Evolutionary conservation across 1,140 invertebrate species (phyloP).

Genomic region (Eupristina koningsbergeri): DNA sequence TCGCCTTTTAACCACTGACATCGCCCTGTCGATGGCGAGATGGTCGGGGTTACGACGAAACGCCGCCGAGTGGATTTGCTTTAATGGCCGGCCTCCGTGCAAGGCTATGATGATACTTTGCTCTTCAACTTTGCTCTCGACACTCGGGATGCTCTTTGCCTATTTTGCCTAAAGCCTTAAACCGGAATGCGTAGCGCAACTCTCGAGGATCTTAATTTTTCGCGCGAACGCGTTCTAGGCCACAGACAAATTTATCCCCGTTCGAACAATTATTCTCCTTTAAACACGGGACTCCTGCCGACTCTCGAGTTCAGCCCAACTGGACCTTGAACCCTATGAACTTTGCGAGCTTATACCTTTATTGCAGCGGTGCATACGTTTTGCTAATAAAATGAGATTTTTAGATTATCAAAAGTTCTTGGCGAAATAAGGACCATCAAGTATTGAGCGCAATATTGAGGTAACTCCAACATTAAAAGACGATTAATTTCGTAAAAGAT

Average conservation of each 20-base stretch:
- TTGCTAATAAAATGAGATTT: background rate
- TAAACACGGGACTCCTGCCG: background rate
- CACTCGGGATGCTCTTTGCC: too few species aligned
- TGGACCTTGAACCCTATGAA: background rate
- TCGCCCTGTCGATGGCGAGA: slow-evolving; percentile 4
- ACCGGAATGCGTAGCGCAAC: background rate
- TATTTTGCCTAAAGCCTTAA: background rate
- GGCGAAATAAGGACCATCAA: too few species aligned
- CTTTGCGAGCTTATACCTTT: background rate
- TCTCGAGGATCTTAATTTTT: too few species aligned
- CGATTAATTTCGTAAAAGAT: background rate
- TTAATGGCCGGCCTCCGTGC: slow-evolving; percentile 33
- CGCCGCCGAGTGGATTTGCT: slow-evolving; percentile 36
- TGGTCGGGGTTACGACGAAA: slow-evolving; percentile 29
- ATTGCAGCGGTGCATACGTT: background rate
- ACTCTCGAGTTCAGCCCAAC: background rate
- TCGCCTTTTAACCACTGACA: background rate
- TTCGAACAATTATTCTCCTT: slow-evolving; percentile 15
- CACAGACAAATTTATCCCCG: slow-evolving; percentile 3
- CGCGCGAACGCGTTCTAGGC: background rate
- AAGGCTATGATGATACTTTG: slow-evolving; percentile 18
- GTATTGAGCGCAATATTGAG: background rate
- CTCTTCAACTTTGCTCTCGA: background rate
- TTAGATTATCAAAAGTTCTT: background rate
- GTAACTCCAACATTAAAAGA: too few species aligned